Evolutionary conservation across 2,888 invertebrate species (phyloP), one percentile per base, ranked within the genome.

Genomic region (Torymus tubicola): DNA sequence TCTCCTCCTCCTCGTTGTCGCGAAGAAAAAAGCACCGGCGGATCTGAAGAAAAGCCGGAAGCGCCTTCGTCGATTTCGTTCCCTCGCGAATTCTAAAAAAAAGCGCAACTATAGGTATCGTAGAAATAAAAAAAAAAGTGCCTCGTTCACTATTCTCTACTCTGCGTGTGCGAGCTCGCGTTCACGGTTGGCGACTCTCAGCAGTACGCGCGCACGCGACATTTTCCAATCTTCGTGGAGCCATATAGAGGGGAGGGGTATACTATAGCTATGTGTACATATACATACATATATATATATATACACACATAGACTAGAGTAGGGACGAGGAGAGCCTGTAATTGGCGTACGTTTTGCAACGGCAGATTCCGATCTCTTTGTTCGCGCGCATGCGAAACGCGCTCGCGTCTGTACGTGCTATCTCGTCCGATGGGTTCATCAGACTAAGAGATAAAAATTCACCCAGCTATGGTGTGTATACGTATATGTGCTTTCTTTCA

Each of bases 31-130:
- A 31, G 10, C 55, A 4, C 2, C 58, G 68, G 14, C 78, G 78
- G 72, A 79, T 74, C 74, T 69, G 74, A 79, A 79, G 79, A 79
- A 79, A 79, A 79, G 63, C 76, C 71, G 76, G 80, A 80, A 76
- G 55, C 8, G 42, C 8, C 42, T 5, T 60, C 18, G n/a, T n/a
- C 68, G 79, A 76, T 76, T 76, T 76, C 58, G 58, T 57, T 55
- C 64, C 60, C 52, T 2, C 60, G 52, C 60, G 52, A 1, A 3
- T 16, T 42, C 57, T 24, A 60, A 42, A 24, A 57, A 65, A 60
- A 64, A 64, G 31, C 63, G 16, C 12, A 24, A 53, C 55, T 13
- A 21, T 13, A 21, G 10, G 14, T 21, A 21, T 21, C 50, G 71
- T 18, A 61, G 8, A 61, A 69, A 10, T 50, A 69, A 14, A 18